A percentile compares a stretch with the other conserved stretches of the same genome.
These are phyloP conservation scores for Trissolcus brochymenae DNA, from an alignment of 2,888 invertebrate genomes.

Conservation along the genomic window DNA sequence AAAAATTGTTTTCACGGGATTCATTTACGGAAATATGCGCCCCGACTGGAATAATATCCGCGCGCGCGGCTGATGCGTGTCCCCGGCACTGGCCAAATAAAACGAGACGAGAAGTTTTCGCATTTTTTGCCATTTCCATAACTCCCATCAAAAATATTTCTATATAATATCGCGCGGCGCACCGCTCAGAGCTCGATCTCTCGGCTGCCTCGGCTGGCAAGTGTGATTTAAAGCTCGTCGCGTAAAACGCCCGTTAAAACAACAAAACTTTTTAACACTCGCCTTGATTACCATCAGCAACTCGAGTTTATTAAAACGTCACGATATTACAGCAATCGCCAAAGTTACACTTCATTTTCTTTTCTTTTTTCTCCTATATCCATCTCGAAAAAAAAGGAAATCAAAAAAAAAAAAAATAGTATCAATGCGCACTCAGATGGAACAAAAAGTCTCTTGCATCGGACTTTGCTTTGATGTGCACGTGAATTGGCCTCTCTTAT, in stretches of 20 bases:
- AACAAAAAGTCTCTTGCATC: slow-evolving; percentile 30
- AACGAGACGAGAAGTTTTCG: slow-evolving; percentile 69
- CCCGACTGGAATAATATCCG: slow-evolving; percentile 76
- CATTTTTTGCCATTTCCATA: slow-evolving; percentile 72
- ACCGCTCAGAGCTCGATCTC: slow-evolving; percentile 54
- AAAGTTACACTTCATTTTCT: background rate
- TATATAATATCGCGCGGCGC: slow-evolving; percentile 66
- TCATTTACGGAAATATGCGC: slow-evolving; percentile 75
- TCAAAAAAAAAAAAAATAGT: background rate
- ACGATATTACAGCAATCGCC: slow-evolving; percentile 66
- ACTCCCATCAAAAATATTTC: slow-evolving; percentile 74
- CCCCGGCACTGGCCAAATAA: slow-evolving; percentile 59
- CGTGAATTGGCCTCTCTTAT: slow-evolving; percentile 18
- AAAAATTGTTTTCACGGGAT: slow-evolving; percentile 76
- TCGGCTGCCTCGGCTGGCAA: slow-evolving; percentile 60
- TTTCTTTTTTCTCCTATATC: too few species aligned
- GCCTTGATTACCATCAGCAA: slow-evolving; percentile 72
- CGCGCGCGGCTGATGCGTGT: slow-evolving; percentile 71
- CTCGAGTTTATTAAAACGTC: slow-evolving; percentile 75
- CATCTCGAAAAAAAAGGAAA: too few species aligned
- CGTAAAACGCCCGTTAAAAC: slow-evolving; percentile 75
- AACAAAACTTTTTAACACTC: slow-evolving; percentile 74
- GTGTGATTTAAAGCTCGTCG: slow-evolving; percentile 73
- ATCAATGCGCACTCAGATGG: slow-evolving; percentile 19
- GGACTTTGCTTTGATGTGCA: slow-evolving; percentile 1